Conservation (phyloP, 2,113 vertebrate genomes). For the Macheiramphus alcinus region DNA sequence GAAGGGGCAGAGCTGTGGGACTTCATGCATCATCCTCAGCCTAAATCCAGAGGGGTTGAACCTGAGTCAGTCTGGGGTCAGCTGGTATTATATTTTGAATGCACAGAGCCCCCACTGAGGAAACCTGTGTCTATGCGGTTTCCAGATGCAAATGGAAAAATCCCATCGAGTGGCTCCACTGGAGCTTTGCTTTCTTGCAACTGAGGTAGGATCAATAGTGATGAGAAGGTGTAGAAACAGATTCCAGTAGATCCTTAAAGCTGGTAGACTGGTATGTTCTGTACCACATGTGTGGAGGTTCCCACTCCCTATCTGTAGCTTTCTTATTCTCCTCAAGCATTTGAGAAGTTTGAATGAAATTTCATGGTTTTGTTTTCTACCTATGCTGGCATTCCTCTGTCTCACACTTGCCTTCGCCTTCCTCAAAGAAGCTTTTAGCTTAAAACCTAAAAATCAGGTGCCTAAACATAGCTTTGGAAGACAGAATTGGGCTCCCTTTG, state of each 20-base stretch:
- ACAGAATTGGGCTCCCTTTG: background rate
- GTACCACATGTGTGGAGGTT: background rate
- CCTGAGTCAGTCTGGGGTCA: background rate
- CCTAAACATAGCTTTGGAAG: background rate
- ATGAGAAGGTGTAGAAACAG: background rate
- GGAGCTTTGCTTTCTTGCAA: background rate
- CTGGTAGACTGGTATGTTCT: background rate
- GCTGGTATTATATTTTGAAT: too few relatives aligned
- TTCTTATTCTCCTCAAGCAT: background rate
- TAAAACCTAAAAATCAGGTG: background rate
- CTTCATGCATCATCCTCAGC: background rate
- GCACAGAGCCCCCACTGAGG: background rate
- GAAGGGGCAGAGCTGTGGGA: background rate
- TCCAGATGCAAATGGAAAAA: background rate
- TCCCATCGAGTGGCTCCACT: background rate
- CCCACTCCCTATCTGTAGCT: background rate
- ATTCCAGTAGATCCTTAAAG: background rate
- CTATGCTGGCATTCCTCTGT: background rate
- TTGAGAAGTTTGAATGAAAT: background rate
- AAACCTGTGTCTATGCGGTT: accelerated
- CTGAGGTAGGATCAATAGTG: background rate
- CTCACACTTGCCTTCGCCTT: background rate
- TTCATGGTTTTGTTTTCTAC: background rate
- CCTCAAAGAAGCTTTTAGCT: background rate
- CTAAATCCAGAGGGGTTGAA: background rate